Conservation (phyloP, 2,797 vertebrate species). For the Merluccius polli region DNA sequence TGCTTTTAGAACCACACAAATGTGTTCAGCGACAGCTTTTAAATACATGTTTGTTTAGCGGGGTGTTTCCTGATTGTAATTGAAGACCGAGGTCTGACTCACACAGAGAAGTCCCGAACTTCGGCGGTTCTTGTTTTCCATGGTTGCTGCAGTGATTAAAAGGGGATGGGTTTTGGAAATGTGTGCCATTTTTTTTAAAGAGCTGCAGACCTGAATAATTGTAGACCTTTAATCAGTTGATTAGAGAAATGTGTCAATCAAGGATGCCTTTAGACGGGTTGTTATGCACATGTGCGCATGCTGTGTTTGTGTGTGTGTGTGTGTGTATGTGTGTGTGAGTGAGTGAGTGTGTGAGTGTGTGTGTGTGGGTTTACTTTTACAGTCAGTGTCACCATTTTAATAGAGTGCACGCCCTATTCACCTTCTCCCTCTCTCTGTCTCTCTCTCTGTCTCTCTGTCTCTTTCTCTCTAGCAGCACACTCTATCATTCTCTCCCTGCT, state of each 20-base stretch:
- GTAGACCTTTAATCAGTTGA: neutral
- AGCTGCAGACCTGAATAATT: neutral
- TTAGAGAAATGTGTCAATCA: neutral
- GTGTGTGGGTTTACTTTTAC: neutral
- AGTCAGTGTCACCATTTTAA: too few relatives aligned
- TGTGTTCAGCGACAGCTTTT: neutral
- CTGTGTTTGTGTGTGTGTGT: constrained; percentile 7
- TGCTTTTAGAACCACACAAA: neutral
- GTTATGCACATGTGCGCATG: neutral
- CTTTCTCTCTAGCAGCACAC: neutral
- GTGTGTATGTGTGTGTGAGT: constrained; percentile 5
- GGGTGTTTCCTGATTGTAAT: neutral
- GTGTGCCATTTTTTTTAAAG: neutral
- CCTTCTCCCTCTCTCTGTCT: neutral
- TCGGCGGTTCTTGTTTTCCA: neutral
- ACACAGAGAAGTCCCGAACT: neutral
- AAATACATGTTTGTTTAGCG: neutral
- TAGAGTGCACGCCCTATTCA: too few relatives aligned
- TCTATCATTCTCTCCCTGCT: neutral
- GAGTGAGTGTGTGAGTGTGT: constrained; percentile 5
- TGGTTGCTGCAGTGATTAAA: neutral
- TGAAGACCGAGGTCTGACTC: neutral
- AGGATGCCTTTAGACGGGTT: neutral
- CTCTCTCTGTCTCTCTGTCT: neutral
- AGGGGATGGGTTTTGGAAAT: neutral